These are phyloP conservation scores for Aptenodytes forsteri DNA, from an alignment of 2,113 vertebrate species.

Conservation along the genomic window DNA sequence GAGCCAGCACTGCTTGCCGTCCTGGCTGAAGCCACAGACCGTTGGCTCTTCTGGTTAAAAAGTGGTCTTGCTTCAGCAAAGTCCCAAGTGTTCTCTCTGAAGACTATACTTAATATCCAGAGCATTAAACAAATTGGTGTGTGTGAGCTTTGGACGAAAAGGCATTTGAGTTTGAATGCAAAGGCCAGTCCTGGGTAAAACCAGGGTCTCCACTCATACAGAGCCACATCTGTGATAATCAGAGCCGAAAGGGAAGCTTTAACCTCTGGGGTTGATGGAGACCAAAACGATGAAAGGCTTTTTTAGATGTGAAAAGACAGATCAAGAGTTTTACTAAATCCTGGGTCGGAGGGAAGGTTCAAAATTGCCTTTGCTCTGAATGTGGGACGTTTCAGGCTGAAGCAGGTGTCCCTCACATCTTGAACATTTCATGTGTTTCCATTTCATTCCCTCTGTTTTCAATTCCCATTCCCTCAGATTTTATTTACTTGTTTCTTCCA, in stretches of 20 bases:
- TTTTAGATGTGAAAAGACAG: conserved; percentile 24
- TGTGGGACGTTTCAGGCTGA: not conserved
- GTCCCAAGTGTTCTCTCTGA: not conserved
- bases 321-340: conserved; percentile 55
- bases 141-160: not conserved
- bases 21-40: not conserved
- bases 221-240: conserved; percentile 68
- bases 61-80: not conserved
- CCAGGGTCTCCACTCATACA: not conserved
- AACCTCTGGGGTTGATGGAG: conserved; percentile 45
- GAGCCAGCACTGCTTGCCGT: not conserved
- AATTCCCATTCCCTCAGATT: conserved; percentile 27
- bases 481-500: conserved; percentile 36
- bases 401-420: conserved; percentile 39
- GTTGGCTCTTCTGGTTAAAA: not conserved
- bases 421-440: not conserved
- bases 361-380: conserved; percentile 40
- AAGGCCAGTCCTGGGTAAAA: not conserved
- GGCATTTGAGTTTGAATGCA: not conserved
- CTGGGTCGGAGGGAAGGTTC: not conserved
- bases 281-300: conserved; percentile 51
- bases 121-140: conserved; percentile 1
- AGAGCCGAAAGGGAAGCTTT: conserved; percentile 65
- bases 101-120: not conserved
- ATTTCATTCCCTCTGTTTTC: not conserved